These are phyloP conservation scores for Chiroxiphia lanceolata DNA, from an alignment of 2,797 vertebrate species.

Conservation along the genomic window DNA sequence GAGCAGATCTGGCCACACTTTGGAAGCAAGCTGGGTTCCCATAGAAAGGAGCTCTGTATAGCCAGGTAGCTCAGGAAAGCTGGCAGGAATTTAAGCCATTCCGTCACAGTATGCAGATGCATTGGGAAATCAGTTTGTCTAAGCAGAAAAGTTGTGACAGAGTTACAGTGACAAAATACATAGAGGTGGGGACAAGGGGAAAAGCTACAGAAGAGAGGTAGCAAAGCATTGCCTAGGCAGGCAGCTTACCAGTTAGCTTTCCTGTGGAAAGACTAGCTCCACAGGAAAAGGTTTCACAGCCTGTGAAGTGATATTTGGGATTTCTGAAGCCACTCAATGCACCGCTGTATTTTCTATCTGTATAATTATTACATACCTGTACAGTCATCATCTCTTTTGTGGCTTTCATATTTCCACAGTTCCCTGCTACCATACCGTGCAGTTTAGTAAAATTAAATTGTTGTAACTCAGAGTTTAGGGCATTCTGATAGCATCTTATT, in stretches of 20 bases:
- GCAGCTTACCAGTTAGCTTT: background rate
- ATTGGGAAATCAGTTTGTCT: background rate
- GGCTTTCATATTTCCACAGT: background rate
- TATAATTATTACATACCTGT: background rate
- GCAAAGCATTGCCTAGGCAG: background rate
- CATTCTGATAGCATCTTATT: background rate
- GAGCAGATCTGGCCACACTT: background rate
- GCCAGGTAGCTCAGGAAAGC: background rate
- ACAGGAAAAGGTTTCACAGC: background rate
- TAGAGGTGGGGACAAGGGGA: background rate
- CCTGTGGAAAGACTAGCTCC: background rate
- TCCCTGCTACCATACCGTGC: background rate
- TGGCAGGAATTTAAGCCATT: background rate
- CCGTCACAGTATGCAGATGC: rapidly evolving
- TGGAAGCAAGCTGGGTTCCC: background rate
- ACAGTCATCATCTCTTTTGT: background rate
- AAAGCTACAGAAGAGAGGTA: background rate
- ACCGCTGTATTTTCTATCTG: background rate
- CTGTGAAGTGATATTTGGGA: background rate
- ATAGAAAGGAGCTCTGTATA: background rate
- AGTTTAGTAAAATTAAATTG: background rate
- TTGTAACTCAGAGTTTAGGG: background rate
- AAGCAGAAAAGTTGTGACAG: background rate
- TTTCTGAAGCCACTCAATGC: background rate
- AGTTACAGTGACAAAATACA: background rate